Evolutionary conservation across 2,797 vertebrate species (phyloP).

Genomic region (Manis pentadactyla): DNA sequence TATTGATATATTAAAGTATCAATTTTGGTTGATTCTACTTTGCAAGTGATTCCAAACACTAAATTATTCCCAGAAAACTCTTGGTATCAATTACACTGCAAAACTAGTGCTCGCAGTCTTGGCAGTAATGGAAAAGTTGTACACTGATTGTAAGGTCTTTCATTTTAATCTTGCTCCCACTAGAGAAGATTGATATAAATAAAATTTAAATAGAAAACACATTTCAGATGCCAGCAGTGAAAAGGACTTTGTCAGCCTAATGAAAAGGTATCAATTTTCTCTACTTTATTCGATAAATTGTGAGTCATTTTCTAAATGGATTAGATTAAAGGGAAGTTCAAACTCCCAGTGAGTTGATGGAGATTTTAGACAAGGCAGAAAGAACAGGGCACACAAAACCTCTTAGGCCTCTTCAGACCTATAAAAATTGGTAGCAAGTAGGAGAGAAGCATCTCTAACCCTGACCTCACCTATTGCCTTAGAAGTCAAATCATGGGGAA

Average conservation of each 20-base stretch:
- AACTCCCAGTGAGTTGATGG: slow-evolving; percentile 81
- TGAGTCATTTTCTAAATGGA: slow-evolving; percentile 89
- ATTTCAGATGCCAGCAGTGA: slow-evolving; percentile 87
- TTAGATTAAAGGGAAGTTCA: slow-evolving; percentile 89
- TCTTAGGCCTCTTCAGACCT: slow-evolving; percentile 72
- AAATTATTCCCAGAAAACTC: slow-evolving; percentile 74
- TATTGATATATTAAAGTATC: slow-evolving; percentile 65
- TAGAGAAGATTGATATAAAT: slow-evolving; percentile 88
- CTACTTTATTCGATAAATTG: slow-evolving; percentile 88
- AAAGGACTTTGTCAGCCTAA: slow-evolving; percentile 89
- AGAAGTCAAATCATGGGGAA: slow-evolving; percentile 78
- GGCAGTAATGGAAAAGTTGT: slow-evolving; percentile 76
- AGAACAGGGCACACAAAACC: slow-evolving; percentile 66
- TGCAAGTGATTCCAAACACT: slow-evolving; percentile 45
- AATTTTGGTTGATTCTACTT: slow-evolving; percentile 58
- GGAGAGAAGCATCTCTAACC: slow-evolving; percentile 70
- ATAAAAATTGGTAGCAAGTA: slow-evolving; percentile 73
- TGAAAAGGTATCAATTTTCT: slow-evolving; percentile 90
- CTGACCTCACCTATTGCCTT: slow-evolving; percentile 71
- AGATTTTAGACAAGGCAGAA: slow-evolving; percentile 80
- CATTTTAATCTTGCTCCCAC: slow-evolving; percentile 84
- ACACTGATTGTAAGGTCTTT: slow-evolving; percentile 77
- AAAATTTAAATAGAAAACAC: slow-evolving; percentile 89
- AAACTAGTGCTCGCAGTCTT: slow-evolving; percentile 61
- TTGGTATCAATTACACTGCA: slow-evolving; percentile 71